Evolutionary conservation across 2,113 vertebrate species (phyloP).

Genomic region (Apteryx owenii): DNA sequence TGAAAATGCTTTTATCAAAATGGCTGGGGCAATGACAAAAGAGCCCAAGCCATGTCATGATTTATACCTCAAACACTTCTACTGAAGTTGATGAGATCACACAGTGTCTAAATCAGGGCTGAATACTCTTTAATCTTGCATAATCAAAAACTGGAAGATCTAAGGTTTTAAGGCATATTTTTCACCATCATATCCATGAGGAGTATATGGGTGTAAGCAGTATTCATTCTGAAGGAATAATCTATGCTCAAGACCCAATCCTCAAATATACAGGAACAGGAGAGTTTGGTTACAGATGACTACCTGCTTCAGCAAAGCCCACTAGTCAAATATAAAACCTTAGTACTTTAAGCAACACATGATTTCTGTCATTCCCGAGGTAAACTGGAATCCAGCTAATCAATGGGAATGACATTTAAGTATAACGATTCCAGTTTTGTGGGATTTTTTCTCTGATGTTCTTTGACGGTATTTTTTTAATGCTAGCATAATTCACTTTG

Average conservation of each 20-base stretch:
- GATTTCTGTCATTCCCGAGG: not conserved
- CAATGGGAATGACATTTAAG: not conserved
- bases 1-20: not conserved
- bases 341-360: not conserved
- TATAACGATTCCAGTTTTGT: not conserved
- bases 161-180: not conserved
- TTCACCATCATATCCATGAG: not conserved
- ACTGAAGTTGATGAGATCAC: not conserved
- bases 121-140: not conserved
- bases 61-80: not conserved
- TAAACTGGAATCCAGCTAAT: not conserved
- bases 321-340: not conserved
- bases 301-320: not conserved
- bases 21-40: accelerated
- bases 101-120: not conserved
- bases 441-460: not conserved
- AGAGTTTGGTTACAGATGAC: not conserved
- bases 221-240: not conserved
- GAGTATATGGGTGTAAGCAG: not conserved
- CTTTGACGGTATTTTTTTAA: not conserved
- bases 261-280: not conserved
- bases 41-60: not conserved
- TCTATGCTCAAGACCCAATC: not conserved
- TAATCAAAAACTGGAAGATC: not conserved
- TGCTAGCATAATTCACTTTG: not conserved